Evolutionary conservation across 2,888 invertebrate species (phyloP).

Genomic region (Cosmopolites sordidus): DNA sequence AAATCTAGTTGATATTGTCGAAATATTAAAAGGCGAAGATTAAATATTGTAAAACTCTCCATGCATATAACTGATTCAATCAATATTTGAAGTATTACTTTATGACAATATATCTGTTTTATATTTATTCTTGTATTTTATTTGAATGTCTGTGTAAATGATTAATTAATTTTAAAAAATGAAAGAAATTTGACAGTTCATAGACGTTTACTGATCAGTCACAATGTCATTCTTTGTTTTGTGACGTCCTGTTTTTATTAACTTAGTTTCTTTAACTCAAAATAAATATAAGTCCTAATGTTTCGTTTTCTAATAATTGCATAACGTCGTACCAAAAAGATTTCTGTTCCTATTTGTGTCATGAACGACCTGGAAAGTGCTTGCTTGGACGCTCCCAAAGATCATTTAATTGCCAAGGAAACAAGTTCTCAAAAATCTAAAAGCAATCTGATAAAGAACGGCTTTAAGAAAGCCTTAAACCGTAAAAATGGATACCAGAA

Average conservation of each 20-base stretch:
- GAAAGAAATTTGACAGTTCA: neutral
- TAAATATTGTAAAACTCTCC: no score
- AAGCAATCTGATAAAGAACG: constrained; percentile 16
- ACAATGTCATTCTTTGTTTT: constrained; percentile 25
- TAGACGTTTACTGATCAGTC: neutral
- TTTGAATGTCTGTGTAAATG: neutral
- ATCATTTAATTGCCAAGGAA: constrained; percentile 14
- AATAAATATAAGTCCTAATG: constrained; percentile 18
- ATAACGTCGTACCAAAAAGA: constrained; percentile 11
- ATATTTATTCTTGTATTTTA: neutral
- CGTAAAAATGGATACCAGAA: constrained; percentile 23
- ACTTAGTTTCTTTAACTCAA: constrained; percentile 10
- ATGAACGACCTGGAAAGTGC: constrained; percentile 24
- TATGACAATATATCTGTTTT: no score
- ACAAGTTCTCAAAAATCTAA: constrained; percentile 14
- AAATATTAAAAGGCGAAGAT: no score
- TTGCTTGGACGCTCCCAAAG: constrained; percentile 12
- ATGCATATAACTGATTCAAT: no score
- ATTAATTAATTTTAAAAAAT: neutral
- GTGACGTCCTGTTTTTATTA: constrained; percentile 18
- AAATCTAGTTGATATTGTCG: no score
- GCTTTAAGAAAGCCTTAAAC: constrained; percentile 20
- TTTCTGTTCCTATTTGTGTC: constrained; percentile 17
- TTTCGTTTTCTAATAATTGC: constrained; percentile 13
- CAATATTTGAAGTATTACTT: no score